Evolutionary conservation across 2,797 vertebrate genomes (phyloP), one percentile per base, ranked within the genome.

Genomic region (Zenarchopterus dispar): DNA sequence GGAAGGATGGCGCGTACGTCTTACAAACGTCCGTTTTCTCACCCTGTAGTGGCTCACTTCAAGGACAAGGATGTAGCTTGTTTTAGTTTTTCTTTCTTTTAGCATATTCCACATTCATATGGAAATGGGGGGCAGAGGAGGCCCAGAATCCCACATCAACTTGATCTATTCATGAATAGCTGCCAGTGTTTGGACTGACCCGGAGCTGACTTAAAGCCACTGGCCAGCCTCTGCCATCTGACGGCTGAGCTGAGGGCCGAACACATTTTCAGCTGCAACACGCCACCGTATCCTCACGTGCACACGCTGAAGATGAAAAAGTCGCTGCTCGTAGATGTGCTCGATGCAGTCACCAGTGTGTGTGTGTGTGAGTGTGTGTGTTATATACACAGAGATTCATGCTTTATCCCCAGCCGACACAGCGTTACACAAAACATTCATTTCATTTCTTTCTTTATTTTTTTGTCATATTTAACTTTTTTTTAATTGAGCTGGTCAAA

Each of bases 31-130:
- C 86, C 93, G 89, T 93, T 93, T 89, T 91, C 93, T 93, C 91
- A 90, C 92, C 94, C 94, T 91, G 93, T 93, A 86, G 93, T 91
- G 94, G 93, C 96, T 28, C 28, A 28, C 28, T 96, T 94, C 73
- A 91, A 13, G 93, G 93, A 94, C 94, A 93, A 92, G 90, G 93
- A 93, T 94, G 93, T 89, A 91, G 93, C 70, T 74, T 76, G 33
- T 36, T 36, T 36, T 36, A n/a, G n/a, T 36, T 77, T 41, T 53
- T 58, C 70, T 50, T 65, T 36, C 9, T 88, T 92, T 93, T 94
- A 94, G 96, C 96, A 95, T 96, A 96, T 95, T 94, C 94, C 92
- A 93, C 95, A 98, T 99, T 98, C 95, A 98, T 96, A 97, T 99
- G 97, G 95, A 97, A 96, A 98, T 98, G 84, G 88, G 86, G 95